A percentile compares a stretch with the other conserved stretches of the same genome.
These are phyloP conservation scores for Aptenodytes forsteri DNA, from an alignment of 2,113 vertebrate species.

Conservation along the genomic window DNA sequence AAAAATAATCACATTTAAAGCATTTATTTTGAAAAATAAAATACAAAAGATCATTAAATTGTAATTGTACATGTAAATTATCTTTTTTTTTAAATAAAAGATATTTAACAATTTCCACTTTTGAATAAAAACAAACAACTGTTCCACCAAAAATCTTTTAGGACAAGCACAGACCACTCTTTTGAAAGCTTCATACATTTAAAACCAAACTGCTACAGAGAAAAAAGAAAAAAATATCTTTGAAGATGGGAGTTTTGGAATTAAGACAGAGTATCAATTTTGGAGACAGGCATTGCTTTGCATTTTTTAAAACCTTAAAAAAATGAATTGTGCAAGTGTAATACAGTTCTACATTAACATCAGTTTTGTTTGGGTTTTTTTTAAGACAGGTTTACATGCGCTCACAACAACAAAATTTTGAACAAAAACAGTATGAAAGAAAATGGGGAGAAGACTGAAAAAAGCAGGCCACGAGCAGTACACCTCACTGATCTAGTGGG, in stretches of 20 bases:
- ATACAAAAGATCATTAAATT: slow-evolving; percentile 81
- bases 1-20: slow-evolving; percentile 72
- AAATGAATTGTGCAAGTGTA: neutral
- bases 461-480: neutral
- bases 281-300: neutral
- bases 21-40: slow-evolving; percentile 89
- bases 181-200: neutral
- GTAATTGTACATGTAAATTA: slow-evolving; percentile 75
- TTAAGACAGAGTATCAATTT: neutral
- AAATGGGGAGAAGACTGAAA: neutral
- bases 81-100: slow-evolving; percentile 76
- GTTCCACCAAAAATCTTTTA: slow-evolving; percentile 24
- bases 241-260: neutral
- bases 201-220: neutral
- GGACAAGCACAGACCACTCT: slow-evolving; percentile 37
- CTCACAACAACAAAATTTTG: neutral
- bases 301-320: neutral
- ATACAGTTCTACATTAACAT: neutral
- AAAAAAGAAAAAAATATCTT: neutral
- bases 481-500: neutral
- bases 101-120: slow-evolving; percentile 68
- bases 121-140: slow-evolving; percentile 49
- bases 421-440: neutral
- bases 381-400: neutral
- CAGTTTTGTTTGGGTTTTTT: neutral